Conservation (phyloP, 2,888 invertebrate genomes). For the Tricholauxania praeusta region DNA sequence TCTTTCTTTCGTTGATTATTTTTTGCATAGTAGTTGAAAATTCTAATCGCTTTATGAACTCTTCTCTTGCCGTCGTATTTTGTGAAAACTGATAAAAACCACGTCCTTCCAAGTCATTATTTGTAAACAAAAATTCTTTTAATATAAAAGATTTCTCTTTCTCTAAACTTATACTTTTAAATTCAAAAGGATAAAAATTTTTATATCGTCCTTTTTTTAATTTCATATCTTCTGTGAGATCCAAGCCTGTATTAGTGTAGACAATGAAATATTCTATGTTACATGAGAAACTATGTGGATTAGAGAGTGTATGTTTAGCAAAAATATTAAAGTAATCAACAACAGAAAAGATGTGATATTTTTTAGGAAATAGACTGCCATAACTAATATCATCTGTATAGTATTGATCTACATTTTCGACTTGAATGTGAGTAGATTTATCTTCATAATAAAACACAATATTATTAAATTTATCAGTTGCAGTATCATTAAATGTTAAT, state of each 20-base stretch:
- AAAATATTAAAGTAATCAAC: neutral
- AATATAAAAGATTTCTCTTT: neutral
- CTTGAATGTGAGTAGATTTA: neutral
- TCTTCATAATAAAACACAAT: neutral
- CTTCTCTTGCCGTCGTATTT: conserved; percentile 14
- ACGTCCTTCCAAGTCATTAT: neutral
- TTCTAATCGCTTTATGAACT: neutral
- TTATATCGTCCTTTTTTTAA: conserved; percentile 10
- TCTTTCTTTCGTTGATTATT: neutral
- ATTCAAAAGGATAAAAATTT: conserved; percentile 15
- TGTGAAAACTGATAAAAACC: conserved; percentile 13
- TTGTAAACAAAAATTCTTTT: conserved; percentile 9
- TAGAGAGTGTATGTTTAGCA: too few species aligned
- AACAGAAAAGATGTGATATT: neutral
- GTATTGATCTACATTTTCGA: conserved; percentile 3
- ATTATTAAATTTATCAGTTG: conserved; percentile 1
- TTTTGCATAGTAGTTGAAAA: neutral
- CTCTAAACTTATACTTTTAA: neutral
- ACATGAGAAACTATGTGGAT: neutral
- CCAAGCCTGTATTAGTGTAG: neutral
- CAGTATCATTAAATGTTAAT: neutral
- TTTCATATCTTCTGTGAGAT: neutral
- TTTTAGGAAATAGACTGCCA: neutral
- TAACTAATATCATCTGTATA: neutral
- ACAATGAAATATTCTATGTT: neutral